Evolutionary conservation across 2,797 vertebrate species (phyloP).

Genomic region (Tapirus indicus): DNA sequence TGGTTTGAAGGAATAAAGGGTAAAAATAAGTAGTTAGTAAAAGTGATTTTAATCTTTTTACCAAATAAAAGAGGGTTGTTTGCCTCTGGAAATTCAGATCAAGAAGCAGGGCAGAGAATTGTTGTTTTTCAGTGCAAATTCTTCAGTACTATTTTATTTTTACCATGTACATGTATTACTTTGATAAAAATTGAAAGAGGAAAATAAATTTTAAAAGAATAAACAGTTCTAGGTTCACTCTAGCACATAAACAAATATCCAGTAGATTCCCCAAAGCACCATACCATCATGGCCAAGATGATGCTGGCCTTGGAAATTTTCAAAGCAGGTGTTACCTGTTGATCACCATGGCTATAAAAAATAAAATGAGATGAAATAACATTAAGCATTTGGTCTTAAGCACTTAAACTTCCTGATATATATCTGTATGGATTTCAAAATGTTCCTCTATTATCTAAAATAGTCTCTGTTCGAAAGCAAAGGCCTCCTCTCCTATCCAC

Average conservation of each 20-base stretch:
- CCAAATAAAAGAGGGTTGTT: background rate
- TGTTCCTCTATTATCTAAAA: background rate
- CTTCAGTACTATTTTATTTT: slow-evolving; percentile 21
- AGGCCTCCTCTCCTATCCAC: background rate
- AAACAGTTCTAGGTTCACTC: background rate
- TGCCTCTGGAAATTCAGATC: background rate
- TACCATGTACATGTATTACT: background rate
- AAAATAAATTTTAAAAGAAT: background rate
- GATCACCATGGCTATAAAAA: background rate
- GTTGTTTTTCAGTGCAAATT: background rate
- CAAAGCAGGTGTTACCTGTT: background rate
- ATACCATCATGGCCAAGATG: background rate
- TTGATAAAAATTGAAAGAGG: background rate
- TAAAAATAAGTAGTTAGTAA: slow-evolving; percentile 6
- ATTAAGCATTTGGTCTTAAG: slow-evolving; percentile 2
- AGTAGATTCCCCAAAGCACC: background rate
- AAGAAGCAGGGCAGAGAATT: background rate
- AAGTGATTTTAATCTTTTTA: background rate
- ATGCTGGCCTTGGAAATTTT: background rate
- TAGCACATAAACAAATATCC: background rate
- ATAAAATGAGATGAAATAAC: background rate
- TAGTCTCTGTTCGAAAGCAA: slow-evolving; percentile 9
- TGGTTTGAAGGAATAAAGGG: slow-evolving; percentile 4
- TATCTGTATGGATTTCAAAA: background rate
- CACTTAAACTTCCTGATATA: background rate